A percentile compares a stretch with the other conserved stretches of the same genome.
phyloP scores from a whole-genome alignment of 2,113 vertebrate species.

The Heterotilapia buettikoferi region DNA sequence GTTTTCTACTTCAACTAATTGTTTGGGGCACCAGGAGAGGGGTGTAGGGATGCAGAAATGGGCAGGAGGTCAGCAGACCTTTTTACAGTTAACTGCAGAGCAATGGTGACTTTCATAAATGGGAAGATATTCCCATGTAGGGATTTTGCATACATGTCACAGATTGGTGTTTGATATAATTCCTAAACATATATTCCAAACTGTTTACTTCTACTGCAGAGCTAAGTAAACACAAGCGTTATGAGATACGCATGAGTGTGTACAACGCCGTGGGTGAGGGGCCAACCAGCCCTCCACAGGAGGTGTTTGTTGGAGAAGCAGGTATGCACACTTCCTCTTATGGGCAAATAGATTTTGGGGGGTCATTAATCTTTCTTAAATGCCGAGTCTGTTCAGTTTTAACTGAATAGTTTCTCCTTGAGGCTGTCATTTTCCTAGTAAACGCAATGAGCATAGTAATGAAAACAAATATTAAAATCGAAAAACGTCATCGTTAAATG shows the following conservation, averaged over 20 bases:
- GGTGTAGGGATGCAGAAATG: not conserved
- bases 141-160: not conserved
- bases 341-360: not conserved
- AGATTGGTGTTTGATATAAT: not conserved
- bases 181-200: not conserved
- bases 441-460: not conserved
- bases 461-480: not conserved
- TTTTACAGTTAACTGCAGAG: not conserved
- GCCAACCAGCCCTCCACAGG: slow-evolving; percentile 84
- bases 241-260: slow-evolving; percentile 92
- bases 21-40: not conserved
- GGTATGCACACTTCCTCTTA: slow-evolving; percentile 68
- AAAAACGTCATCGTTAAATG: not conserved
- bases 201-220: slow-evolving; percentile 64
- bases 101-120: not conserved
- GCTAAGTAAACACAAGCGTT: slow-evolving; percentile 90
- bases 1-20: not conserved
- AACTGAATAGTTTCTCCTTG: not conserved
- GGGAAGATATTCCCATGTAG: not conserved
- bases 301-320: slow-evolving; percentile 96
- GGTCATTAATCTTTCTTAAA: not conserved
- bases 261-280: slow-evolving; percentile 93
- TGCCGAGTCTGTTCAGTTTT: not conserved
- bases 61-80: not conserved
- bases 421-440: not conserved